A percentile compares a stretch with the other conserved stretches of the same genome.
These are phyloP conservation scores for Drosophila dunni DNA, from an alignment of 1,140 invertebrate species.

Conservation along the genomic window DNA sequence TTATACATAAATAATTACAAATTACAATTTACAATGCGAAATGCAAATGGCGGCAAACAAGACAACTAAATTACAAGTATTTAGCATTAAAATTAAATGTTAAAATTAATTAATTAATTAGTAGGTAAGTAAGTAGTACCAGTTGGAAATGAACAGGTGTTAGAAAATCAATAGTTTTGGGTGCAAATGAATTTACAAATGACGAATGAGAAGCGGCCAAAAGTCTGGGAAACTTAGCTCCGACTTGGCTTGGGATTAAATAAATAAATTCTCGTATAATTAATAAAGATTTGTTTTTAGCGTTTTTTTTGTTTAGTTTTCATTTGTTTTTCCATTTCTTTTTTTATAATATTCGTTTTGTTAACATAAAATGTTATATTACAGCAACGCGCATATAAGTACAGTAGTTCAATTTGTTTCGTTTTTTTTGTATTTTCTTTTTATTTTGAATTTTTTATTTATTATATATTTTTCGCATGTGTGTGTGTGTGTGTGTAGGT, in stretches of 20 bases:
- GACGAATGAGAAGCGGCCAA: conserved; percentile 62
- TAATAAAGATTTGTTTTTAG: conserved; percentile 42
- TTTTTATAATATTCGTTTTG: conserved; percentile 55
- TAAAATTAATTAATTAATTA: conserved; percentile 49
- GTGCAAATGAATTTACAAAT: conserved; percentile 80
- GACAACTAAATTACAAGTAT: conserved; percentile 57
- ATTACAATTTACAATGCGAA: conserved; percentile 79
- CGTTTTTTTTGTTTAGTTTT: conserved; percentile 18
- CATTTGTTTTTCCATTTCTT: neutral
- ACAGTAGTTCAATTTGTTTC: conserved; percentile 72
- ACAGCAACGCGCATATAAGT: conserved; percentile 82
- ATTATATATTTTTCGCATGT: conserved; percentile 44
- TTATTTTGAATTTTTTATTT: conserved; percentile 37
- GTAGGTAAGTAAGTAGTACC: conserved; percentile 36
- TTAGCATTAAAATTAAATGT: conserved; percentile 68
- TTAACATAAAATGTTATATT: conserved; percentile 78
- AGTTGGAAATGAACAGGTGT: conserved; percentile 6
- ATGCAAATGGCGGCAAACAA: conserved; percentile 56
- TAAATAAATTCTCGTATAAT: conserved; percentile 45
- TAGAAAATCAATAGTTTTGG: conserved; percentile 25
- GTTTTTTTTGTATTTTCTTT: conserved; percentile 38
- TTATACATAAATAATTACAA: conserved; percentile 83
- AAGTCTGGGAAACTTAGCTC: conserved; percentile 5
- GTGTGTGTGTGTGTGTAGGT: conserved; percentile 43
- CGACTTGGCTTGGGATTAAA: conserved; percentile 39